phyloP scores from a whole-genome alignment of 2,888 invertebrate species.

The Acanthococcus lagerstroemiae region DNA sequence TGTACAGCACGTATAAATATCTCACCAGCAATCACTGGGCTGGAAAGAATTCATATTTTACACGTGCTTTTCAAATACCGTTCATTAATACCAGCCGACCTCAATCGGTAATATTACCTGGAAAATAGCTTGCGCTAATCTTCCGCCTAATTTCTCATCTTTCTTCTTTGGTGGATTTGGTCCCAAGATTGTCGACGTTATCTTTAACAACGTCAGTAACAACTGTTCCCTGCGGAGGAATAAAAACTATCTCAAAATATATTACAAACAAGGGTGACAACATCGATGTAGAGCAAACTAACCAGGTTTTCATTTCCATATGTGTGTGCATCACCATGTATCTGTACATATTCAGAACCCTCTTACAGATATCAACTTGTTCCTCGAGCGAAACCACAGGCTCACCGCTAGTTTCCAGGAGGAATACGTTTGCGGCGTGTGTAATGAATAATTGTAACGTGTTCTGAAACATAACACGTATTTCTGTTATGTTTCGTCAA shows the following conservation, averaged over 20 bases:
- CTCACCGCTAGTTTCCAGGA: slow-evolving; percentile 50
- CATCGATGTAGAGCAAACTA: slow-evolving; percentile 37
- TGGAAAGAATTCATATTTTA: too few species aligned
- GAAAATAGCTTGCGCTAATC: slow-evolving; percentile 65
- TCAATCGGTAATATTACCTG: slow-evolving; percentile 45
- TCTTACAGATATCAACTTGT: slow-evolving; percentile 91
- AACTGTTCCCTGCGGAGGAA: slow-evolving; percentile 64
- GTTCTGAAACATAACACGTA: slow-evolving; percentile 35
- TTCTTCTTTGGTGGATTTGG: slow-evolving; percentile 65
- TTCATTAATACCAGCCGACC: too few species aligned
- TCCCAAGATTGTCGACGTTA: slow-evolving; percentile 78
- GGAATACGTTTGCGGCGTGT: slow-evolving; percentile 89
- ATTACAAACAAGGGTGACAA: background rate
- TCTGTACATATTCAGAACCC: slow-evolving; percentile 89
- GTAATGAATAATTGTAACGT: slow-evolving; percentile 77
- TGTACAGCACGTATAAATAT: background rate
- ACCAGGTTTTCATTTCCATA: slow-evolving; percentile 89
- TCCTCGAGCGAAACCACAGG: slow-evolving; percentile 66
- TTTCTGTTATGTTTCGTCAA: background rate
- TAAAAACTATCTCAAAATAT: background rate
- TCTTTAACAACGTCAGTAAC: slow-evolving; percentile 73
- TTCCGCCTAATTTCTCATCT: slow-evolving; percentile 61
- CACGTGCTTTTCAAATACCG: too few species aligned
- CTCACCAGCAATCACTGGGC: background rate
- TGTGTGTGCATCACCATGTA: slow-evolving; percentile 94